phyloP scores from a whole-genome alignment of 2,113 vertebrate genomes.

The Zosterops hypoxanthus region DNA sequence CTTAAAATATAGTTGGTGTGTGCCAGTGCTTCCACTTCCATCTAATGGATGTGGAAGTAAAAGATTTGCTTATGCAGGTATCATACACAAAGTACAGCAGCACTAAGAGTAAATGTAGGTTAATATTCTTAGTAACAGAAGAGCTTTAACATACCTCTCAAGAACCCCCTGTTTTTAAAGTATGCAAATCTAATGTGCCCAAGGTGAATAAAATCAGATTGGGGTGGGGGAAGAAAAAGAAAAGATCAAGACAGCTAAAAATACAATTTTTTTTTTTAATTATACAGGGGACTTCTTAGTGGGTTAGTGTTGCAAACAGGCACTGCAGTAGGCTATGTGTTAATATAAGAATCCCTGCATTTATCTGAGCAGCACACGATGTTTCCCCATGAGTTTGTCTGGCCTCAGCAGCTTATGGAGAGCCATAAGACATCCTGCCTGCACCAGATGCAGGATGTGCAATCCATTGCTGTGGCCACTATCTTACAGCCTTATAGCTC shows the following conservation, averaged over 20 bases:
- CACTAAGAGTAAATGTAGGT: background rate
- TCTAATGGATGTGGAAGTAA: background rate
- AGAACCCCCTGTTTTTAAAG: background rate
- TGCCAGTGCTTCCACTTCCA: background rate
- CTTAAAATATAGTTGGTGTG: background rate
- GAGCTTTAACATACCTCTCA: background rate
- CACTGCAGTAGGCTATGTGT: background rate
- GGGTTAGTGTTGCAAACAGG: background rate
- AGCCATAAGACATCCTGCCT: background rate
- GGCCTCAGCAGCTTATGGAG: background rate
- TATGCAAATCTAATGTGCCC: background rate
- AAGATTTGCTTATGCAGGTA: background rate
- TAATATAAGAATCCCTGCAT: fast-evolving
- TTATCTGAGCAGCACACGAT: background rate
- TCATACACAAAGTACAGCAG: background rate
- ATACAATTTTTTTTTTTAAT: background rate
- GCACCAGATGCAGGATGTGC: background rate
- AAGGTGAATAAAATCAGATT: background rate
- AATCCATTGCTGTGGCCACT: background rate
- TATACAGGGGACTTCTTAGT: background rate
- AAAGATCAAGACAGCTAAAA: background rate
- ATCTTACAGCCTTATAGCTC: background rate
- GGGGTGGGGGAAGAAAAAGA: fast-evolving
- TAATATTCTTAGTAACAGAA: background rate
- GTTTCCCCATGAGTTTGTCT: background rate